Evolutionary conservation across 1,140 invertebrate species (phyloP).

Genomic region (Schlechtendalia chinensis): DNA sequence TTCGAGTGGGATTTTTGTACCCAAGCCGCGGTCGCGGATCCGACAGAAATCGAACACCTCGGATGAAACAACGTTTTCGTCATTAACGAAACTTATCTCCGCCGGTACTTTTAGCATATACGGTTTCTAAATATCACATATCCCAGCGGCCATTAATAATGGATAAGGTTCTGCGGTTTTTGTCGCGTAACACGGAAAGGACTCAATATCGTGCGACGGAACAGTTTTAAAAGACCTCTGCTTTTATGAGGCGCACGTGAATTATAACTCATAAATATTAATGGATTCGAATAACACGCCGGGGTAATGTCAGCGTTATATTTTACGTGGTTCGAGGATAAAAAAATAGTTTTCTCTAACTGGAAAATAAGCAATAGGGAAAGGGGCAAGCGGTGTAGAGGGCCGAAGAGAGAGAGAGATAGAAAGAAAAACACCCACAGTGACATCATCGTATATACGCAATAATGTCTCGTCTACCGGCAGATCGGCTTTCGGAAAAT

Average conservation of each 20-base stretch:
- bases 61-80: not conserved
- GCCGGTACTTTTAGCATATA: constrained; percentile 15
- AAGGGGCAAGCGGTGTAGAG: not conserved
- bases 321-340: constrained; percentile 2
- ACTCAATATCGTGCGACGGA: constrained; percentile 29
- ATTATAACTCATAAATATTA: constrained; percentile 49
- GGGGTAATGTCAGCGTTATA: constrained; percentile 17
- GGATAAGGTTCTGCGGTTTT: constrained; percentile 35
- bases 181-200: not conserved
- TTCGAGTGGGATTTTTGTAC: not conserved
- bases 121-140: constrained; percentile 38
- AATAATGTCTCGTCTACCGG: constrained; percentile 29
- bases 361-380: constrained; percentile 11
- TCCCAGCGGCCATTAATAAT: constrained; percentile 30
- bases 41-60: constrained; percentile 17
- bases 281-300: constrained; percentile 37
- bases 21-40: not conserved
- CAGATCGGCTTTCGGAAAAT: constrained; percentile 16
- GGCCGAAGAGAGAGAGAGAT: too few relatives aligned
- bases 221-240: constrained; percentile 38
- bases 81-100: constrained; percentile 31
- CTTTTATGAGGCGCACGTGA: constrained; percentile 38
- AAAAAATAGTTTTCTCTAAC: constrained; percentile 31
- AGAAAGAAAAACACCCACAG: not conserved
- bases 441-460: constrained; percentile 3